These are phyloP conservation scores for Grammomys dolichurus DNA, from an alignment of 2,113 vertebrate species.

Conservation along the genomic window DNA sequence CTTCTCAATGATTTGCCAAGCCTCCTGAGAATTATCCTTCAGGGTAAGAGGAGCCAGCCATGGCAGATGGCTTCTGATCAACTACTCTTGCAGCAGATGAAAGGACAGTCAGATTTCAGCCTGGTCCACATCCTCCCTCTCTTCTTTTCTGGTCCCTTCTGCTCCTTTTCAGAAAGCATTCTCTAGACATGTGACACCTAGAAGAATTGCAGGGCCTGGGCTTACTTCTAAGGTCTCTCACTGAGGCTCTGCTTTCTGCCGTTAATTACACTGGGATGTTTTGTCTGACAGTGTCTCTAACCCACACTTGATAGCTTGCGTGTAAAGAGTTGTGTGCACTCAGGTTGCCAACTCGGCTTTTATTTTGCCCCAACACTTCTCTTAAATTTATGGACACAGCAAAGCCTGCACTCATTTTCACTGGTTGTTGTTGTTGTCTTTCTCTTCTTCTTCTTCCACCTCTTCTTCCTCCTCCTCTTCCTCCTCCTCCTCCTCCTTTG, in stretches of 20 bases:
- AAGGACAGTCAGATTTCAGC: neutral
- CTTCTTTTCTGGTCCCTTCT: neutral
- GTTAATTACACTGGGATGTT: neutral
- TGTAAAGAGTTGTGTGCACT: neutral
- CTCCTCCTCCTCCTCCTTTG: too few species aligned
- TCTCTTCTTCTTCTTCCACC: too few species aligned
- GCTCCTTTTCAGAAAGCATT: neutral
- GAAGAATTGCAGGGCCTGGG: neutral
- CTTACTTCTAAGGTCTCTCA: neutral
- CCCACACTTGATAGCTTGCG: neutral
- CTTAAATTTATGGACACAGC: neutral
- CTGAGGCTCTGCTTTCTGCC: too few species aligned
- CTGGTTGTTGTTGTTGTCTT: too few species aligned
- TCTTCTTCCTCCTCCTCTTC: too few species aligned
- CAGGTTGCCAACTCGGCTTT: neutral
- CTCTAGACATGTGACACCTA: neutral
- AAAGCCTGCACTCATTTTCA: neutral
- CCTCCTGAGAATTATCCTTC: neutral
- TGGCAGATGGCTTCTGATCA: neutral
- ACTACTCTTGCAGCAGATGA: neutral
- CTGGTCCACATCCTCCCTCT: neutral
- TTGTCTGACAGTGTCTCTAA: neutral
- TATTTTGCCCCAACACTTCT: neutral
- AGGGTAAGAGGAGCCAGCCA: neutral
- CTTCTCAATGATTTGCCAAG: neutral